Base-by-base conservation (phyloP, 2,888 invertebrate species). In the Lacanobia wlatinum region DNA sequence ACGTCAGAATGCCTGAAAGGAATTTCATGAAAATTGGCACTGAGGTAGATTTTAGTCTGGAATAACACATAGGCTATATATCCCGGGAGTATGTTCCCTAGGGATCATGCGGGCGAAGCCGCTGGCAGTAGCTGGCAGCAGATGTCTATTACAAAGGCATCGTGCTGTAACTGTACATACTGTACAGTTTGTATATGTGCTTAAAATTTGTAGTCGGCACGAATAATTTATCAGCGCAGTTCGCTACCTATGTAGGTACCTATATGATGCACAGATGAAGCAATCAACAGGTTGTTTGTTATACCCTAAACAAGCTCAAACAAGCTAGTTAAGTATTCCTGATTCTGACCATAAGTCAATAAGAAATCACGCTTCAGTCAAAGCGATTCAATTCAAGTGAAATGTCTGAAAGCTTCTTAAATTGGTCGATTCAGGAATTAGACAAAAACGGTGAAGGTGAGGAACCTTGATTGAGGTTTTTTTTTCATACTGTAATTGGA, bases 281-380 rank as follows among this genome's bases (percentile, higher is more conserved):
- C 53, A 73, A 66, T 80, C 58, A 66, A 62, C 80, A 77, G 80
- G 62, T 73, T 62, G 48, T 59, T 59, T 59, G 46, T 67, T 52
- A 66, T 67, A 46, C 21, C 28, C 18, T 21, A 28, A 46, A 62
- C 64, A 58, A 75, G 50, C 56, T 64, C 43, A 38, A 52, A 60
- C 38, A 56, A 38, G 55, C 38, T n/a, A 10, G 18, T 64, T 61
- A 52, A 7, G 46, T 55, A 60, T 60, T 55, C 28, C 59, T 61
- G 28, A 46, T 60, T 63, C 55, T 52, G 46, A 68, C 53, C 21
- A 21, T n/a, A 65, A 65, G 21, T 52, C 40, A 48, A 78, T 65
- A 75, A 52, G 59, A 56, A 64, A 80, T 43, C 55, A 58, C n/a
- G 28, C 16, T 38, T 50, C 14, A 12, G 28, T 16, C 55, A 0